These are phyloP conservation scores for Carettochelys insculpta DNA, from an alignment of 2,113 vertebrate species.

Conservation along the genomic window DNA sequence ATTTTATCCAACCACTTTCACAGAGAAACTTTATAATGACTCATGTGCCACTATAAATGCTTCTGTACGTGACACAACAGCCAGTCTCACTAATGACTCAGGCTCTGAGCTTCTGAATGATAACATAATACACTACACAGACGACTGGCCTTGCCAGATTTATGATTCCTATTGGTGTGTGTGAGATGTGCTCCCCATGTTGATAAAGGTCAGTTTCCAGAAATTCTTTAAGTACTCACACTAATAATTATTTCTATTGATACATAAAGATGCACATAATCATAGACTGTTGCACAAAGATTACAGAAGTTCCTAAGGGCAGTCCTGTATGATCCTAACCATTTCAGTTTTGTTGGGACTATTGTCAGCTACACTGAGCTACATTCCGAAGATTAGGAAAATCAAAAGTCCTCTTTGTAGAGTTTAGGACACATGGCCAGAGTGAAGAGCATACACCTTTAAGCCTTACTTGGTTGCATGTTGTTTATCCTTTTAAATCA, in stretches of 20 bases:
- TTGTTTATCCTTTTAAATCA: not conserved
- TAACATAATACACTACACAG: not conserved
- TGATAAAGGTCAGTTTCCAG: constrained; percentile 12
- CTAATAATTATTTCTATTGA: constrained; percentile 39
- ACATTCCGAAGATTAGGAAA: not conserved
- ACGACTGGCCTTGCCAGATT: constrained; percentile 11
- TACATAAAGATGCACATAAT: constrained; percentile 55
- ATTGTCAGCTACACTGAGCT: not conserved
- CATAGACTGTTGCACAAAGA: not conserved
- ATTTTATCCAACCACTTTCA: not conserved
- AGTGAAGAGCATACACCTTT: not conserved
- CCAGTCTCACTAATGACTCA: not conserved
- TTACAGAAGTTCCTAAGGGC: constrained; percentile 15
- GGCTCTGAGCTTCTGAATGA: not conserved
- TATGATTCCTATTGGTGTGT: not conserved
- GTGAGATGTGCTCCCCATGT: no score
- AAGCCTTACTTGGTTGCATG: not conserved
- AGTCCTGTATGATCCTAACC: not conserved
- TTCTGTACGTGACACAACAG: not conserved
- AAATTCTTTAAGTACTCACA: not conserved
- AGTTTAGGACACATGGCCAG: not conserved
- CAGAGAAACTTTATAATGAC: not conserved
- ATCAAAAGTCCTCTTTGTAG: not conserved
- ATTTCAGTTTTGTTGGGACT: not conserved
- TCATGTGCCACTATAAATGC: not conserved